Percentiles rank a stretch among this genome's conserved stretches.
Conservation (phyloP, 1,140 invertebrate species). For the Marisa cornuarietis region DNA sequence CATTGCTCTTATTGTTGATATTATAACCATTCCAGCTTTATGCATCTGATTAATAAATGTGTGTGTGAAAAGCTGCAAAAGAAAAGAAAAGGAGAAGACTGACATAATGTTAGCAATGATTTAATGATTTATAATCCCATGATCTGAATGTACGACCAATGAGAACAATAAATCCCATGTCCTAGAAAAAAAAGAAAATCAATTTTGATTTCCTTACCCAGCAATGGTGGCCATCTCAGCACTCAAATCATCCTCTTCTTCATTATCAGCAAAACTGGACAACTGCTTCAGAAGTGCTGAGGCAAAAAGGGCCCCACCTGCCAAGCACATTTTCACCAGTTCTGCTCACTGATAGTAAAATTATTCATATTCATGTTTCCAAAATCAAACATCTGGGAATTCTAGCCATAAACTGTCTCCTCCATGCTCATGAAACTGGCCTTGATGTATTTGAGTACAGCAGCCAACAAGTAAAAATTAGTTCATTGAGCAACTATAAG, state of each 20-base stretch:
- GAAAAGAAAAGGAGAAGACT: not conserved
- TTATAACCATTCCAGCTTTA: no score
- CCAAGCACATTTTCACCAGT: constrained; percentile 7
- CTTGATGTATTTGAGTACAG: not conserved
- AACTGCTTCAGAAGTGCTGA: constrained; percentile 52
- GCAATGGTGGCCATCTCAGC: constrained; percentile 42
- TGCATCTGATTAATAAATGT: no score
- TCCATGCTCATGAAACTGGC: not conserved
- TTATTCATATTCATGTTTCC: not conserved
- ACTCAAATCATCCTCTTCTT: constrained; percentile 59
- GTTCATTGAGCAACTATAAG: not conserved
- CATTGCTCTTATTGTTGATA: no score
- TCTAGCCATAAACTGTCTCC: not conserved
- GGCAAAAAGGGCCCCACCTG: constrained; percentile 57
- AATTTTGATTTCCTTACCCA: constrained; percentile 30
- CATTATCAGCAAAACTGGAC: constrained; percentile 47
- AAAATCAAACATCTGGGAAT: not conserved
- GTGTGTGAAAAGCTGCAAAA: no score
- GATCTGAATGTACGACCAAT: not conserved
- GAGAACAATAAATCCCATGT: not conserved
- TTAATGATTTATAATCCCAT: no score
- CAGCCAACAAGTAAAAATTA: not conserved
- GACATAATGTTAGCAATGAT: not conserved
- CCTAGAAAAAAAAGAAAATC: not conserved
- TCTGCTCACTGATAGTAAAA: not conserved